phyloP scores from a whole-genome alignment of 2,797 vertebrate genomes.

The Mus minutoides region DNA sequence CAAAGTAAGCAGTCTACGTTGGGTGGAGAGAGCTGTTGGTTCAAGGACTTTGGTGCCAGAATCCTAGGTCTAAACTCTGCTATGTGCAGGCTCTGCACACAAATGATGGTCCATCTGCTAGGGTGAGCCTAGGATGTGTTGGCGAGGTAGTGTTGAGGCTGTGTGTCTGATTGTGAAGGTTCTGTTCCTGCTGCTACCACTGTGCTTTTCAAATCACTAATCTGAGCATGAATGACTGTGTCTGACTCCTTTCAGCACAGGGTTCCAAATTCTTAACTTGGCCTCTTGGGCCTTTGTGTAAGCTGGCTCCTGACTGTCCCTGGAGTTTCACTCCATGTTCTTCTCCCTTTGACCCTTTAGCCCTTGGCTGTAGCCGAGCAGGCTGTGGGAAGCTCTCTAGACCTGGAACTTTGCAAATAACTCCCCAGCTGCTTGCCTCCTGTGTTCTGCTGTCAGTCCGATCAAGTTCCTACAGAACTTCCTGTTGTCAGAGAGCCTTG shows the following conservation, averaged over 20 bases:
- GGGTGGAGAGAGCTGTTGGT: background rate
- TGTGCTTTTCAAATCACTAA: background rate
- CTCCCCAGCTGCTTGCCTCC: too few relatives aligned
- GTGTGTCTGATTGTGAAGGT: background rate
- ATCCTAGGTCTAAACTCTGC: background rate
- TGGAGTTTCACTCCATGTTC: background rate
- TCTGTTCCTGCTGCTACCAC: accelerated
- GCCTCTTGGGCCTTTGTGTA: background rate
- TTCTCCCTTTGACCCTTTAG: background rate
- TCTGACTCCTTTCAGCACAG: accelerated
- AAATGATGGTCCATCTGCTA: accelerated
- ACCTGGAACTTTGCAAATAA: background rate
- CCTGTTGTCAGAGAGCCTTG: background rate
- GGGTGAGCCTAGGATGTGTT: accelerated
- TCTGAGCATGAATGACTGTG: background rate
- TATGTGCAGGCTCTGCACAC: accelerated
- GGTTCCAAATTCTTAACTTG: background rate
- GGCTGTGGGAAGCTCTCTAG: accelerated
- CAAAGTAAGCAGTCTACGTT: background rate
- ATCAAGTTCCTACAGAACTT: background rate
- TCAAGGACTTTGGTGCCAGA: background rate
- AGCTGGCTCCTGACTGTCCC: background rate
- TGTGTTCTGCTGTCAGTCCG: background rate
- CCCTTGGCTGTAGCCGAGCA: background rate
- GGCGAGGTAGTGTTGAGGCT: accelerated